Evolutionary conservation across 1,140 invertebrate genomes (phyloP), one percentile per base, ranked within the genome.

Genomic region (Ctenoplectra terminalis): DNA sequence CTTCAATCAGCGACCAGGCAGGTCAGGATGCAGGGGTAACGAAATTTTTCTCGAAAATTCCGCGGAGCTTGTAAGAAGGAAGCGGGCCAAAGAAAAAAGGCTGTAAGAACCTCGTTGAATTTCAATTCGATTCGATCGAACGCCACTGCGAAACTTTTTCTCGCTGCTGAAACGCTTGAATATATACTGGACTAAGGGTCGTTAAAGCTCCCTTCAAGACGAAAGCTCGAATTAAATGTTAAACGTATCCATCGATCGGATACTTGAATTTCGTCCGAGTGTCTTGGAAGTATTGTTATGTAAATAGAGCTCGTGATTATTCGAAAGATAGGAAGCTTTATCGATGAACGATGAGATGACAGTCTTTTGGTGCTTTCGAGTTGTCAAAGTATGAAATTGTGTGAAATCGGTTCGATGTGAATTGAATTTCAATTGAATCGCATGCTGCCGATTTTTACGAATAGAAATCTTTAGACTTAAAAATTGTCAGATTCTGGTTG

Each of bases 71-170:
- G 37, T 43, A 31, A 48, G 29, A 56, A 23, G 20, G 11, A 26
- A 40, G 23, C 50, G 23, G 6, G 2, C 2, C 2, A 23, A 31
- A 26, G 56, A 61, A 9, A 37, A 46, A 61, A 9, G 40, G 2
- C 29, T 8, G 29, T 17, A 71, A 70, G 67, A 70, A 71, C 15
- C 50, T 71, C 50, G 69, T 54, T 56, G 69, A 71, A 67, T 71
- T 71, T 71, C 69, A 71, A 71, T 71, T 71, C 17, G 43, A 20
- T 11, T 20, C 43, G 64, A 67, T 67, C 64, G 43, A 67, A 67
- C 43, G 26, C 40, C 64, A 11, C 26, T 1, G 3, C 26, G 64
- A 31, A 50, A 67, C 26, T 67, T 67, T 50, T 50, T 50, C 43
- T 50, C 20, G 43, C 8, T 63, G 61, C 23, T 40, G 61, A 43